A percentile compares a stretch with the other conserved stretches of the same genome.
These are phyloP conservation scores for Pomatostomus ruficeps DNA, from an alignment of 2,113 vertebrate genomes.

Conservation along the genomic window DNA sequence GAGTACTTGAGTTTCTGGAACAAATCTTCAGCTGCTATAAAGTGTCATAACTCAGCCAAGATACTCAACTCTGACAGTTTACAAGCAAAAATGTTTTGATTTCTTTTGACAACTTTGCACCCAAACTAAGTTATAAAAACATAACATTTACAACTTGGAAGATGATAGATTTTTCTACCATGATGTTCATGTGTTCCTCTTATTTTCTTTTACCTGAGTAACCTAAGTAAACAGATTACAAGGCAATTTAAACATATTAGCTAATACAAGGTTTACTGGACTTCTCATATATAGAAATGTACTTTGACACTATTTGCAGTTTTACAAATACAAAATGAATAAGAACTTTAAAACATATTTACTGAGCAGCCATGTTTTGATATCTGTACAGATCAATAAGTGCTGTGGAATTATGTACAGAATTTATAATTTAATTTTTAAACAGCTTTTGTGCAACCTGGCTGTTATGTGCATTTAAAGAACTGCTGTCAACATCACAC, in stretches of 20 bases:
- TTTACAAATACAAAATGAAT: conserved; percentile 49
- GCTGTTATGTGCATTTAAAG: conserved; percentile 32
- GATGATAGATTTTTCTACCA: conserved; percentile 43
- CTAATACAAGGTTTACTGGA: conserved; percentile 30
- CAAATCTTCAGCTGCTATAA: not conserved
- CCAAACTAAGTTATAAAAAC: conserved; percentile 18
- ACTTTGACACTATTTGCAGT: conserved; percentile 34
- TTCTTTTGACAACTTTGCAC: not conserved
- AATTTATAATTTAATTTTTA: not conserved
- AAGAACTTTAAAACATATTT: conserved; percentile 34
- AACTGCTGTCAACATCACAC: conserved; percentile 22
- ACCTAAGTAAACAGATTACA: conserved; percentile 67
- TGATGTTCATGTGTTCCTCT: not conserved
- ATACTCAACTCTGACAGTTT: not conserved
- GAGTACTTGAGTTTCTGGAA: not conserved
- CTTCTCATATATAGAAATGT: conserved; percentile 42
- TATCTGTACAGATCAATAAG: conserved; percentile 9
- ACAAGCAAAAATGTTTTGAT: not conserved
- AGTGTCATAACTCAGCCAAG: not conserved
- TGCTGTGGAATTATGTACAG: conserved; percentile 36
- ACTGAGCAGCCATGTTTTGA: conserved; percentile 32
- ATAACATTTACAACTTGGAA: conserved; percentile 24
- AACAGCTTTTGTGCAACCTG: conserved; percentile 40
- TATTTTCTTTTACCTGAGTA: conserved; percentile 68
- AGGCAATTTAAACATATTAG: conserved; percentile 47